These are phyloP conservation scores for Monochamus alternatus DNA, from an alignment of 2,888 invertebrate genomes.

Conservation along the genomic window DNA sequence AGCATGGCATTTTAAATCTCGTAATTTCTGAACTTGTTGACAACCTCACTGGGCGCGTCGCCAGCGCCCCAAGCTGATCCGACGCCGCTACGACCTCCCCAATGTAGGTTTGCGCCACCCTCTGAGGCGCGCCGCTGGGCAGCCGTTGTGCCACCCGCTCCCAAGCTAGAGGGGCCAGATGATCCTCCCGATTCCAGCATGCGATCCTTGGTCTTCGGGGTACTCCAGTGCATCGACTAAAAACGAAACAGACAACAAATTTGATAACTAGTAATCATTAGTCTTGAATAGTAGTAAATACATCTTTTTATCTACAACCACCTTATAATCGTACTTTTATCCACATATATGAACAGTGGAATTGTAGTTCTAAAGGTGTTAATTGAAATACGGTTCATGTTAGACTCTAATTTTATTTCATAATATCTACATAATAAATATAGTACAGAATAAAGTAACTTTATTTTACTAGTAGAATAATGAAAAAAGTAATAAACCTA, in stretches of 20 bases:
- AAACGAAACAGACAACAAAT: conserved; percentile 32
- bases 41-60: conserved; percentile 85
- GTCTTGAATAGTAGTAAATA: too few relatives aligned
- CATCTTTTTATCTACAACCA: too few relatives aligned
- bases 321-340: too few relatives aligned
- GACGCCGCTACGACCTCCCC: conserved; percentile 73
- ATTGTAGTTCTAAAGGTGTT: too few relatives aligned
- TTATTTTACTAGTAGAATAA: too few relatives aligned
- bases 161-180: conserved; percentile 75
- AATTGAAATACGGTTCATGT: too few relatives aligned
- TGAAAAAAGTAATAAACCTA: too few relatives aligned
- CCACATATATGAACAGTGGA: too few relatives aligned
- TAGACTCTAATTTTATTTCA: too few relatives aligned
- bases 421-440: too few relatives aligned
- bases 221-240: conserved; percentile 95
- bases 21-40: conserved; percentile 92
- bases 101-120: conserved; percentile 87
- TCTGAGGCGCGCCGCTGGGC: conserved; percentile 86
- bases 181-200: conserved; percentile 82
- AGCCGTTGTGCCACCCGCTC: conserved; percentile 73
- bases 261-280: too few relatives aligned
- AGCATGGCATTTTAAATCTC: conserved; percentile 80
- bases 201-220: conserved; percentile 90
- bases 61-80: conserved; percentile 76
- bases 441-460: too few relatives aligned